A percentile compares a stretch with the other conserved stretches of the same genome.
These are phyloP conservation scores for Kryptopterus vitreolus DNA, from an alignment of 2,797 vertebrate genomes.

Conservation along the genomic window DNA sequence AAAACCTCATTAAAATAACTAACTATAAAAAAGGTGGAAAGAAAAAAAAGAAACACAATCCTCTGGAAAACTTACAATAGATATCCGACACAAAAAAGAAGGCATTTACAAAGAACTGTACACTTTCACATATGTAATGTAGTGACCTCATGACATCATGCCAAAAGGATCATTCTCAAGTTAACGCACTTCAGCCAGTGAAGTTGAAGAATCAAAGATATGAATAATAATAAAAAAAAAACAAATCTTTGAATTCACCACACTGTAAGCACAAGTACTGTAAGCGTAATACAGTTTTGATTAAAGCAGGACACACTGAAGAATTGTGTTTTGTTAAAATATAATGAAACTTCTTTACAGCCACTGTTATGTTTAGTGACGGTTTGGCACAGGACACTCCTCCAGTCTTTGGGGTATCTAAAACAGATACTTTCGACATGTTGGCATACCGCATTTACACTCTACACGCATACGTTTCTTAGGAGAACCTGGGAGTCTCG, in stretches of 20 bases:
- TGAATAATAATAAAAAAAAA: not conserved
- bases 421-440: constrained; percentile 80
- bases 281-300: not conserved
- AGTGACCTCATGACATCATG: not conserved
- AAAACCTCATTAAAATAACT: not conserved
- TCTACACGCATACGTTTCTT: constrained; percentile 77
- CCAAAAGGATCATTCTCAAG: not conserved
- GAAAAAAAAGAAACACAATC: not conserved
- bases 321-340: not conserved
- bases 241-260: not conserved
- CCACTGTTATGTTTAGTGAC: not conserved
- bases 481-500: constrained; percentile 72
- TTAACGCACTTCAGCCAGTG: not conserved
- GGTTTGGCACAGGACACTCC: not conserved
- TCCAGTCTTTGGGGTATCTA: constrained; percentile 50
- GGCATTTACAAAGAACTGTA: constrained; percentile 25
- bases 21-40: not conserved
- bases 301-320: not conserved
- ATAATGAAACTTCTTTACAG: not conserved
- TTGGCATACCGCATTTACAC: constrained; percentile 78
- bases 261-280: not conserved
- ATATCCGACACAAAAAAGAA: not conserved
- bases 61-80: not conserved
- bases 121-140: not conserved
- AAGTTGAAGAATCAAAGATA: not conserved